Base-by-base conservation (phyloP, 2,888 invertebrate species). In the Drosophila buzzatii region DNA sequence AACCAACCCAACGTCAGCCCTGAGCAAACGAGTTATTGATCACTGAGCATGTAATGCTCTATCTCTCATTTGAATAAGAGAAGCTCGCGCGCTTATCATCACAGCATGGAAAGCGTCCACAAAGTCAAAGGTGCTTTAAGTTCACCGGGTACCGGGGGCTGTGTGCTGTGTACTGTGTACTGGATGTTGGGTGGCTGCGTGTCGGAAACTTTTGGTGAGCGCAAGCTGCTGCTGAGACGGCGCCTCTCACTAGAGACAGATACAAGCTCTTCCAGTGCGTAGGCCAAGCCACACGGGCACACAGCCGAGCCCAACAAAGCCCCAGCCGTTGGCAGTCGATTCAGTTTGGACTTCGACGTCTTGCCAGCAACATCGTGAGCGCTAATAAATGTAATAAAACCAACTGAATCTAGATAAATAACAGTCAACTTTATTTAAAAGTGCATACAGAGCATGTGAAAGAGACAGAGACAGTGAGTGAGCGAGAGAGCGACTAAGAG, bases 311-410 rank as follows among this genome's bases (percentile, higher is more conserved):
- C 64, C 56, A 53, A 23, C 66, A 35, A 20, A 49, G 69, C 37
- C 52, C 53, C 55, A 57, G 23, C 35, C 33, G 55, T 35, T 39
- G 66, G 10, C 42, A 58, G 55, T 52, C 45, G 61, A 65, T 51
- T 41, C 65, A 42, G 91, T 91, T 85, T 81, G 60, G 74, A 79
- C 82, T 87, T 85, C 75, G 84, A 80, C 85, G 90, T 82, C 86
- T 82, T 82, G 81, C 83, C 78, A 85, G 80, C 63, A 72, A 82
- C 91, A 91, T 76, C 89, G 82, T 76, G 76, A 72, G 74, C 79
- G 75, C 81, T 75, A 65, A 72, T 65, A 66, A 65, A 81, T 67
- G 73, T 73, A 79, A 79, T 64, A 70, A 58, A n/a, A 33, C 59
- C 41, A 56, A 18, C 27, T 52, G 61, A 52, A 27, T 49, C 42